Evolutionary conservation across 2,888 invertebrate genomes (phyloP).

Genomic region (Cantharis rustica): DNA sequence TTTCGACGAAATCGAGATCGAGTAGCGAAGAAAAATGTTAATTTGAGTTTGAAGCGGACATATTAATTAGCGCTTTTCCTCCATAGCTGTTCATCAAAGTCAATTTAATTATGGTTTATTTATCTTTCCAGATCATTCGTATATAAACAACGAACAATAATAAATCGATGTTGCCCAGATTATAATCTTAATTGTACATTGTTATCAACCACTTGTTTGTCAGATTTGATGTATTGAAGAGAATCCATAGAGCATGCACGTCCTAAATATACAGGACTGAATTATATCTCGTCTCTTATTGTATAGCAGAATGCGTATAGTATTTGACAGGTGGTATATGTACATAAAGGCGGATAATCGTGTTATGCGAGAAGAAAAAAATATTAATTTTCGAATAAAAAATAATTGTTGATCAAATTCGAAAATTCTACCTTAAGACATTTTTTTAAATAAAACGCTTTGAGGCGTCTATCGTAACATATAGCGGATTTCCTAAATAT

Average conservation of each 20-base stretch:
- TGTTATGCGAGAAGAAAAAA: too few relatives aligned
- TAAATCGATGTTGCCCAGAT: slow-evolving; percentile 3
- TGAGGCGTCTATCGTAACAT: slow-evolving; percentile 13
- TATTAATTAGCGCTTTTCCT: not conserved
- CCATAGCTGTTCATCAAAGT: not conserved
- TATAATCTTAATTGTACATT: slow-evolving; percentile 5
- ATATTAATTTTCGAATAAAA: not conserved
- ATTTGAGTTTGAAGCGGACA: not conserved
- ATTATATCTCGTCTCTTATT: not conserved
- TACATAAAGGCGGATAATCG: not conserved
- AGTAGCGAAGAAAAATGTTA: not conserved
- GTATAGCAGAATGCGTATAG: not conserved
- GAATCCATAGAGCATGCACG: not conserved
- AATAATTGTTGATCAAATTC: not conserved
- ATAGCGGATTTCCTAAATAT: slow-evolving; percentile 34
- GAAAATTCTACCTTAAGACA: not conserved
- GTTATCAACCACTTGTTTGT: slow-evolving; percentile 5
- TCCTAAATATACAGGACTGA: not conserved
- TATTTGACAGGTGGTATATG: not conserved
- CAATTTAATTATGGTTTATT: not conserved
- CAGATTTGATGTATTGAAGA: slow-evolving; percentile 1
- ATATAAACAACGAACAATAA: not conserved
- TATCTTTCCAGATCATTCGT: not conserved
- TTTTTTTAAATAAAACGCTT: not conserved
- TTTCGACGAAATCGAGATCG: too few relatives aligned